phyloP scores from a whole-genome alignment of 2,888 invertebrate genomes.

The Mamestra brassicae region DNA sequence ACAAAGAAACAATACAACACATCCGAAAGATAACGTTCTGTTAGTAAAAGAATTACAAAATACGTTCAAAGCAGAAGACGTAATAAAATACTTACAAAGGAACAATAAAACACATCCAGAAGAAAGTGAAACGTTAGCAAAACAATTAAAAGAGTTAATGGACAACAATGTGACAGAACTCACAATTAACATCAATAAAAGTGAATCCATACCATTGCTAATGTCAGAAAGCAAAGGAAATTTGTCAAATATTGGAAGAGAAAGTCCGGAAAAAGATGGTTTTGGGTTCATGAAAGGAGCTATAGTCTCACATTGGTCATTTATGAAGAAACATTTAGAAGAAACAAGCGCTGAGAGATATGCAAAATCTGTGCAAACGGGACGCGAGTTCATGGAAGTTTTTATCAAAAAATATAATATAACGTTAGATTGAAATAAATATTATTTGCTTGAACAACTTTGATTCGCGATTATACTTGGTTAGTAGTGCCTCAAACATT shows the following conservation, averaged over 20 bases:
- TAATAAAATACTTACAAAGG: neutral
- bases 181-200: neutral
- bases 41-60: too few species aligned
- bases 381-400: slow-evolving; percentile 1
- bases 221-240: neutral
- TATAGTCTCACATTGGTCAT: slow-evolving; percentile 17
- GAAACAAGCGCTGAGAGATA: neutral
- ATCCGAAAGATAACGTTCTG: too few species aligned
- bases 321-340: neutral
- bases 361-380: neutral
- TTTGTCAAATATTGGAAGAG: neutral
- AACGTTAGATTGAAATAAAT: neutral
- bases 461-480: too few species aligned
- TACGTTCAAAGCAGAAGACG: neutral
- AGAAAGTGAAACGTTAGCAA: neutral
- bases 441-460: neutral
- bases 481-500: too few species aligned
- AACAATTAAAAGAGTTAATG: neutral
- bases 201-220: neutral
- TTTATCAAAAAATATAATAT: slow-evolving; percentile 12
- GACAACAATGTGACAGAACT: slow-evolving; percentile 16
- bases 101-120: neutral
- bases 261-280: neutral
- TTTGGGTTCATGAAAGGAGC: neutral
- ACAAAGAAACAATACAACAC: too few species aligned